Base-by-base conservation (phyloP, 2,113 vertebrate genomes). In the Perca fluviatilis region DNA sequence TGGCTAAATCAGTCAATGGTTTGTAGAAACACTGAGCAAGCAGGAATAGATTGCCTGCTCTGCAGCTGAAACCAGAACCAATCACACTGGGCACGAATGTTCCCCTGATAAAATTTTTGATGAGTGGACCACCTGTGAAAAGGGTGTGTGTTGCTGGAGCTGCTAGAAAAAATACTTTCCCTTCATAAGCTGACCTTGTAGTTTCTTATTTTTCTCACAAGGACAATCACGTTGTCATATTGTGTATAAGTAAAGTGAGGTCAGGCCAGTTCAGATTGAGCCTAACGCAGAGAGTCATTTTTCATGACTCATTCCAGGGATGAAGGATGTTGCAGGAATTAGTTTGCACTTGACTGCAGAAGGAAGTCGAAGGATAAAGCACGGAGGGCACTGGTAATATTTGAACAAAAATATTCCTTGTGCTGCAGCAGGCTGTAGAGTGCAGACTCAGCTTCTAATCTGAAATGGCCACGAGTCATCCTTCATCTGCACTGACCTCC, bases 281-380 rank as follows among this genome's bases (percentile, higher is more conserved):
- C 50, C n/a, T 72, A 46, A 67, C n/a, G 19, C 47, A 78, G 51
- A 58, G 60, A 72, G 61, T 63, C 50, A 62, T 76, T 58, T 64
- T 53, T 69, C n/a, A 80, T 88, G 83, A 89, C 16, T 91, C 88
- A 86, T 68, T 88, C 18, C 58, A 57, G 71, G 56, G 60, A 78
- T 47, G 63, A 79, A 62, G 77, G 86, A 84, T 79, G 57, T 57
- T 57, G 70, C 75, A 82, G 77, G 50, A 79, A 73, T 60, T n/a
- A 13, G 33, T 79, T 58, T 77, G 58, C 86, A 53, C 71, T 58
- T 62, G 40, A 79, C 61, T 36, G 27, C 56, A 74, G 47, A 66
- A 60, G 36, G 60, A 82, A 27, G 64, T 50, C 50, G 68, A 82
- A 56, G 23, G 66, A 86, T 77, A 65, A 54, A 80, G 23, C 71